These are phyloP conservation scores for Dorcus hopei DNA, from an alignment of 2,888 invertebrate genomes.

Conservation along the genomic window DNA sequence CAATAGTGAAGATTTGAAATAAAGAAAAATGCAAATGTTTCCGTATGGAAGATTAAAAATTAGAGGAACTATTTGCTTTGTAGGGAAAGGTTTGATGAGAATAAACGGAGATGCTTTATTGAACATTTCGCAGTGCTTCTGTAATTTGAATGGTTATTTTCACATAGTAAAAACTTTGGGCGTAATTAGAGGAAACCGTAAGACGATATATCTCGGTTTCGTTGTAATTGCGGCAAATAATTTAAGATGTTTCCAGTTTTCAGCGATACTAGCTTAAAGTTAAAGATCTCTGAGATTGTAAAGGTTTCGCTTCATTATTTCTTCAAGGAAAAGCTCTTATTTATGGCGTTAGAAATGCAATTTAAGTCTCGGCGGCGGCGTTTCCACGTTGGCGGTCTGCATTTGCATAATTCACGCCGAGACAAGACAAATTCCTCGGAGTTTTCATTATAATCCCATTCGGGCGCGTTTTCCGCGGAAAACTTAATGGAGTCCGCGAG, in stretches of 20 bases:
- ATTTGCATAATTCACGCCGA: slow-evolving; percentile 47
- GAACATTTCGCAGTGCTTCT: too few species aligned
- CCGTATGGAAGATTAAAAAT: too few species aligned
- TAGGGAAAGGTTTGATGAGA: too few species aligned
- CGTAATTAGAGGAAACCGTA: too few species aligned
- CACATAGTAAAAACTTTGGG: too few species aligned
- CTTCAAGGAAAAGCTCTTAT: slow-evolving; percentile 35
- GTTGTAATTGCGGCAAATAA: too few species aligned
- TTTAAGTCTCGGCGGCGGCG: slow-evolving; percentile 38
- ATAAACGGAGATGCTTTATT: too few species aligned
- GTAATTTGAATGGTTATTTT: too few species aligned
- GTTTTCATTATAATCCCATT: slow-evolving; percentile 46
- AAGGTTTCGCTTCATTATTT: slow-evolving; percentile 24
- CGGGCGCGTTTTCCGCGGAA: slow-evolving; percentile 37
- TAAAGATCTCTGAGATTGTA: slow-evolving; percentile 7
- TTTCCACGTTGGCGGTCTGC: slow-evolving; percentile 44
- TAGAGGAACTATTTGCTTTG: too few species aligned
- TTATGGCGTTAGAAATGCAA: slow-evolving; percentile 44
- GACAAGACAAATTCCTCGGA: slow-evolving; percentile 47
- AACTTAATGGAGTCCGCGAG: slow-evolving; percentile 42
- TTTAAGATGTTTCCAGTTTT: not conserved
- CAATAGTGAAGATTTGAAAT: too few species aligned
- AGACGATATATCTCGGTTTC: too few species aligned
- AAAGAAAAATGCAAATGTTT: too few species aligned
- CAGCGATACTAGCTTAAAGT: slow-evolving; percentile 7